A percentile compares a stretch with the other conserved stretches of the same genome.
These are phyloP conservation scores for Chrysoperla carnea DNA, from an alignment of 1,140 invertebrate species.

Conservation along the genomic window DNA sequence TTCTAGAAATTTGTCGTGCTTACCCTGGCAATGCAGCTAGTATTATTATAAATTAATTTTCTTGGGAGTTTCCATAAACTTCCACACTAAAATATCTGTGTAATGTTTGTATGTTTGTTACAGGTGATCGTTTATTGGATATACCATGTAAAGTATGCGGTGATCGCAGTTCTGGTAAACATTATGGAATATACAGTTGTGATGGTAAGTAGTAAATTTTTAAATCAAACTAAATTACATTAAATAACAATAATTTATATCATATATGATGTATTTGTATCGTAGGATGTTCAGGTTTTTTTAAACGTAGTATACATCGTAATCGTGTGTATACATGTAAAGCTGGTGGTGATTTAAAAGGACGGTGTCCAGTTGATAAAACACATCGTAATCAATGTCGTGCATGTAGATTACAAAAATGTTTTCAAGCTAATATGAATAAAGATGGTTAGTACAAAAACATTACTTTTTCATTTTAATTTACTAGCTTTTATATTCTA, in stretches of 20 bases:
- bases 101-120: no score
- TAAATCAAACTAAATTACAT: not conserved
- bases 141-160: constrained; percentile 94
- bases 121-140: constrained; percentile 83
- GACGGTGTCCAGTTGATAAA: constrained; percentile 89
- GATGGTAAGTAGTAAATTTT: constrained; percentile 61
- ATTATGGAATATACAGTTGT: constrained; percentile 94
- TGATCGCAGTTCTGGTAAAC: constrained; percentile 89
- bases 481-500: not conserved
- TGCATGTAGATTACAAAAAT: constrained; percentile 89
- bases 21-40: no score
- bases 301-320: constrained; percentile 90
- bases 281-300: constrained; percentile 88
- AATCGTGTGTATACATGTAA: constrained; percentile 94
- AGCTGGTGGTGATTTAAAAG: constrained; percentile 80
- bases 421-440: constrained; percentile 95
- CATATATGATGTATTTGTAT: constrained; percentile 1
- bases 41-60: no score
- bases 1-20: no score
- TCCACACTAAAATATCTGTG: no score
- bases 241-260: not conserved
- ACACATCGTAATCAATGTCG: constrained; percentile 94
- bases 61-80: no score
- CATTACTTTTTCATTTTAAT: constrained; percentile 1
- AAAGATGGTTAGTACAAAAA: constrained; percentile 77